Evolutionary conservation across 2,888 invertebrate genomes (phyloP).

Genomic region (Noctua pronuba): DNA sequence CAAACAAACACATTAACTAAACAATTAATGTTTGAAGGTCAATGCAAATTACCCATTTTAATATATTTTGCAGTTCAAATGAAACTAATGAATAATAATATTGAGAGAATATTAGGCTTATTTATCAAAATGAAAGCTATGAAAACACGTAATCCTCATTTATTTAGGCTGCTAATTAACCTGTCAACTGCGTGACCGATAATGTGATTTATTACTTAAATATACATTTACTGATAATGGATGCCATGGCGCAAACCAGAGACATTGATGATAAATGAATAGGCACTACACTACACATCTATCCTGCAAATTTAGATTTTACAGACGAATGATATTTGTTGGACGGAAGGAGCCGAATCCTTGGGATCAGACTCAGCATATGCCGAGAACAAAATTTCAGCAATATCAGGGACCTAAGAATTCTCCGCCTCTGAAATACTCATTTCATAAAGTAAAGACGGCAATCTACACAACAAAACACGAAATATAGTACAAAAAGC

Average conservation of each 20-base stretch:
- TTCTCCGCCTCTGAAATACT: background rate
- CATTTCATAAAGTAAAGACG: constrained; percentile 20
- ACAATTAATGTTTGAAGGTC: constrained; percentile 3
- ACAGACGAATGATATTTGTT: background rate
- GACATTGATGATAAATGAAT: constrained; percentile 24
- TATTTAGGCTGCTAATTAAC: constrained; percentile 43
- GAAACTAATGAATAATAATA: background rate
- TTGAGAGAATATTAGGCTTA: background rate
- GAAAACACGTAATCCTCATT: constrained; percentile 30
- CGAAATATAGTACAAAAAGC: constrained; percentile 42
- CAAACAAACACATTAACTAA: constrained; percentile 46
- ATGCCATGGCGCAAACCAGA: constrained; percentile 4
- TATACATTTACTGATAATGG: constrained; percentile 8
- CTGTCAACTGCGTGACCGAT: constrained; percentile 40
- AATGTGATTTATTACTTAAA: constrained; percentile 32
- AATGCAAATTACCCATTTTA: constrained; percentile 12
- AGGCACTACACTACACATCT: background rate
- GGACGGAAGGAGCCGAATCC: background rate
- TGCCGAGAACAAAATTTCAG: background rate
- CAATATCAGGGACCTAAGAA: background rate
- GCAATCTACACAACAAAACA: constrained; percentile 35
- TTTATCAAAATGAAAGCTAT: constrained; percentile 17
- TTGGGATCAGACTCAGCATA: background rate
- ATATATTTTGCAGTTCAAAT: constrained; percentile 20
- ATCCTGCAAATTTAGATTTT: background rate